Conservation (phyloP, 2,888 invertebrate species). For the Iphiclides podalirius region DNA sequence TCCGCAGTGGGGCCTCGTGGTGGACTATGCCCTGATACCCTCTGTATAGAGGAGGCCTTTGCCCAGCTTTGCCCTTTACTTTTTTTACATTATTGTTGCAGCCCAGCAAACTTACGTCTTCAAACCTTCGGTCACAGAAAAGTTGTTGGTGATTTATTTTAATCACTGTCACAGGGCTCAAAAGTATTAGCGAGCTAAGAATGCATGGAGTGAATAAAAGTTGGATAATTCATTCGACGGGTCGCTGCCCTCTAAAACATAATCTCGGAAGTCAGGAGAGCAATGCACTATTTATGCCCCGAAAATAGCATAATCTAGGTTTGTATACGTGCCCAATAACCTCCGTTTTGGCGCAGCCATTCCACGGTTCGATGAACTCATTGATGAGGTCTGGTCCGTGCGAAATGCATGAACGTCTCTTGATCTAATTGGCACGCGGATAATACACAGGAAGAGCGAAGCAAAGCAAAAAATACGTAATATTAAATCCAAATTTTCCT, state of each 20-base stretch:
- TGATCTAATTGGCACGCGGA: too few relatives aligned
- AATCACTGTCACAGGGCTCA: neutral
- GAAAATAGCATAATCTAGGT: neutral
- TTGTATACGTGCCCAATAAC: neutral
- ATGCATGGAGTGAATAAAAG: neutral
- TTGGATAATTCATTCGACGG: neutral
- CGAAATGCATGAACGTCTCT: too few relatives aligned
- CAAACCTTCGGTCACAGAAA: slow-evolving; percentile 4
- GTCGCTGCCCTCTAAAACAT: neutral
- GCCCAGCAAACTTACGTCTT: slow-evolving; percentile 2
- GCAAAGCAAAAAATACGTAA: too few relatives aligned
- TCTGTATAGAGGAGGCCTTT: too few relatives aligned
- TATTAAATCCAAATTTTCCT: too few relatives aligned
- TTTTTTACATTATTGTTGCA: neutral
- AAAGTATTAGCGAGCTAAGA: neutral
- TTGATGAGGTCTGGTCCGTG: too few relatives aligned
- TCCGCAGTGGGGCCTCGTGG: too few relatives aligned
- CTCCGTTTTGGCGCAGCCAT: too few relatives aligned
- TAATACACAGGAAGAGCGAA: too few relatives aligned
- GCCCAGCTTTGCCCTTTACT: too few relatives aligned
- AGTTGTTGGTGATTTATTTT: slow-evolving; percentile 2
- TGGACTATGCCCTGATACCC: too few relatives aligned
- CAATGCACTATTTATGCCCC: neutral
- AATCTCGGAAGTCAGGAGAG: neutral
- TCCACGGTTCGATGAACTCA: too few relatives aligned